Base-by-base conservation (phyloP, 2,888 invertebrate genomes). In the Nesidiocoris tenuis region DNA sequence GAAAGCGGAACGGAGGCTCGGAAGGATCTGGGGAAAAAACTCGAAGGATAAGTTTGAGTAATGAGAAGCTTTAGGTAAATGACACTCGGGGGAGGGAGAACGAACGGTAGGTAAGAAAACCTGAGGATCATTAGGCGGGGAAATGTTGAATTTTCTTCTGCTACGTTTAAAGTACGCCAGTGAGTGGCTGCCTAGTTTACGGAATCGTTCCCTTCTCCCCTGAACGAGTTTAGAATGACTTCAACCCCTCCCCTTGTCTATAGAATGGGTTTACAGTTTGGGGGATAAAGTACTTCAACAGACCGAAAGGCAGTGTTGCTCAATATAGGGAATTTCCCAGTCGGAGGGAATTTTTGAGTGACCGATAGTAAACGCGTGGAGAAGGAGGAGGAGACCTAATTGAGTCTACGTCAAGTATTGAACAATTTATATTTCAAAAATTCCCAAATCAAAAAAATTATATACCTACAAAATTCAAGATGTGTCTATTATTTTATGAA, bases 221-320 rank as follows among this genome's bases (percentile, higher is more conserved):
- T 59, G 72, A 72, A 72, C 63, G 72, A 72, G 72, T 72, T 72
- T 72, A 72, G 61, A 72, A 72, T 72, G 61, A 72, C 72, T 72
- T 63, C 63, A 63, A 19, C 72, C 39, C 19, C 22, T 7, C 17
- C 5, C 19, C 1, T 65, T 17, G 23, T 25, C 65, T 18, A 3
- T 23, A n/a, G 59, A 54, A 24, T 18, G 63, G 22, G 25, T 24
- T 19, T 61, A 72, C 39, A 72, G 72, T 72, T 56, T n/a, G n/a
- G n/a, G n/a, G n/a, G n/a, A n/a, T n/a, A n/a, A n/a, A n/a, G n/a
- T n/a, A n/a, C n/a, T n/a, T n/a, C n/a, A n/a, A n/a, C n/a, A n/a
- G n/a, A n/a, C 70, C 25, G 59, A 56, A 70, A 57, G 57, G n/a
- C 56, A 22, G n/a, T 5, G 39, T 39, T 39, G 39, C 65, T 59